Base-by-base conservation (phyloP, 1,140 invertebrate species). In the Drosophila novamexicana region DNA sequence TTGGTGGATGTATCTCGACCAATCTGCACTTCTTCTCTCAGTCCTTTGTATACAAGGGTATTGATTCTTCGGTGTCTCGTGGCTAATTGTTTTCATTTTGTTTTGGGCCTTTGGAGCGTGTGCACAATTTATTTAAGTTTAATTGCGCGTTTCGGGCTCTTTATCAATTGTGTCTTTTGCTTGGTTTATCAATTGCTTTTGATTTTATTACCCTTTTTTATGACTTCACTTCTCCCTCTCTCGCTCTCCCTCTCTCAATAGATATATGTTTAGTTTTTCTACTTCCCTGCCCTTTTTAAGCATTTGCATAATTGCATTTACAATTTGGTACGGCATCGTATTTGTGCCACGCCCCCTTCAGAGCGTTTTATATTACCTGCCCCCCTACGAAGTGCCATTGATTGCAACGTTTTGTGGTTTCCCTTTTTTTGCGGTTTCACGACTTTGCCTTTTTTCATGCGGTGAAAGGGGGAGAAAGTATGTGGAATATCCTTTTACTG, bases 251-350 rank as follows among this genome's bases (percentile, higher is more conserved):
- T 5, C 22, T 29, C 22, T 29, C 22, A 5, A 29, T 29, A 29
- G 22, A 5, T 29, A 29, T 29, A 29, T 29, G 22, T 44, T 16
- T 7, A 5, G 34, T 47, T 39, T n/a, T 73, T 67, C 36, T 66
- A 61, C 54, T 10, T 39, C 34, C 6, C 22, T 5, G 22, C 4
- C 3, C 22, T 29, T 37, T 10, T 14, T 10, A n/a, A 49, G 42
- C 40, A 86, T 88, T 82, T 86, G 83, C 82, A 86, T 86, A 86
- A 82, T 86, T 82, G 79, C 75, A 81, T 81, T 81, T 61, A 16
- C 49, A 39, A 22, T 42, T 18, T 44, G 44, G 59, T 54, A 59
- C 64, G 72, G 40, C 34, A 49, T 45, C 37, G 63, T 61, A 52
- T 59, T 42, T 57, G 57, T 39, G 47, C 56, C 76, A 36, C 34